These are phyloP conservation scores for Verasper variegatus DNA, from an alignment of 2,113 vertebrate genomes.

Conservation along the genomic window DNA sequence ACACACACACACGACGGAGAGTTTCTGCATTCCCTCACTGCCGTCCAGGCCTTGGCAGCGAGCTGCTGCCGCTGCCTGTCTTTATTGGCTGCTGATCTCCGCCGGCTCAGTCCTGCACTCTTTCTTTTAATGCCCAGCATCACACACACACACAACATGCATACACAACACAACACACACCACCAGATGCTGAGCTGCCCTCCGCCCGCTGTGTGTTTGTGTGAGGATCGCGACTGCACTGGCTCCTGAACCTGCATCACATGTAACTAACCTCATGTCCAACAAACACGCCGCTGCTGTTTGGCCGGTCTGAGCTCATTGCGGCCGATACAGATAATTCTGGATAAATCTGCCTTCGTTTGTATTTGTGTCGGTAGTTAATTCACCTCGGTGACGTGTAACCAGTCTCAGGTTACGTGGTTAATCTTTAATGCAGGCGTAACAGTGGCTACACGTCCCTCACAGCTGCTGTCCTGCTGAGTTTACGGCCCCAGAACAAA, in stretches of 20 bases:
- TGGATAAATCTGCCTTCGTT: not conserved
- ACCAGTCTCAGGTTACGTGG: conserved; percentile 19
- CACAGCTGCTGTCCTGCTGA: conserved; percentile 14
- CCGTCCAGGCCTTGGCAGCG: conserved; percentile 47
- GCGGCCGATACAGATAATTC: not conserved
- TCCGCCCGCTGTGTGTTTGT: conserved; percentile 24
- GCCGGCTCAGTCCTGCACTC: conserved; percentile 46
- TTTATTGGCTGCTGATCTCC: conserved; percentile 59
- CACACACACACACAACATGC: not conserved
- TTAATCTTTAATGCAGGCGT: conserved; percentile 28
- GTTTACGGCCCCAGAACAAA: conserved; percentile 21
- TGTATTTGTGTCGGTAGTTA: not conserved
- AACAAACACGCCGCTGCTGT: conserved; percentile 10
- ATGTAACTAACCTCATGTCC: conserved; percentile 23
- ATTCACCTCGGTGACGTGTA: conserved; percentile 8
- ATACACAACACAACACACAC: conserved; percentile 36
- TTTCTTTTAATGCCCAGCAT: conserved; percentile 51
- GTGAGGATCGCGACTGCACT: not conserved
- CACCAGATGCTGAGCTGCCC: conserved; percentile 51
- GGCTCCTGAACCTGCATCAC: conserved; percentile 2
- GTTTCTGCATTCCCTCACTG: conserved; percentile 49
- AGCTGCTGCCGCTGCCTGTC: conserved; percentile 30
- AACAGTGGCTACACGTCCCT: not conserved
- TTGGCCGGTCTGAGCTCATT: not conserved
- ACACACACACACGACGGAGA: not conserved